Base-by-base conservation (phyloP, 2,113 vertebrate genomes). In the Actinemys pallida region DNA sequence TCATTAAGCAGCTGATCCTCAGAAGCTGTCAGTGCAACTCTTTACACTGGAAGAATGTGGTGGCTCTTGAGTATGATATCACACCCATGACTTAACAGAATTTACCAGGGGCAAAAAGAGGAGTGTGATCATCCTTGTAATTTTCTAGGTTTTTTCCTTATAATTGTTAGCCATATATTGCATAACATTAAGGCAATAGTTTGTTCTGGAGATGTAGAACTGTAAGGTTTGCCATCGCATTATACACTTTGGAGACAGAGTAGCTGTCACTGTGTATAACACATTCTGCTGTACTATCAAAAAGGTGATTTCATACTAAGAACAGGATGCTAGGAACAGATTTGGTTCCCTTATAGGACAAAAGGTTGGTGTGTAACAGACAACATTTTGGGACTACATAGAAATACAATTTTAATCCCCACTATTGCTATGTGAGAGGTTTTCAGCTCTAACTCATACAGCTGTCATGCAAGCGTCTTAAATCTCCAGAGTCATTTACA, bases 351-450 rank as follows among this genome's bases (percentile, higher is more conserved):
- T 47, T 75, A 89, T 7, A 52, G 57, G 81, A 95, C 87, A 96
- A 95, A 53, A 86, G 93, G 13, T 76, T 85, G 95, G 81, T 95
- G 93, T 91, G 56, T 49, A 91, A 81, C n/a, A 81, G 96, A 57
- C 93, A 93, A 81, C 96, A 92, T 90, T 78, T 92, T 96, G 95
- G 95, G 95, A 90, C 62, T 10, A 3, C 2, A 35, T 5, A 90
- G 90, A 96, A 96, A 91, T n/a, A 83, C 45, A 96, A 83, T 95
- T 95, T 97, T 96, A 95, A 92, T 84, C 95, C 94, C 83, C 8
- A 88, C 89, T 94, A 94, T 35, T 12, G 87, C 90, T 85, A 96
- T 94, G 94, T 92, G 92, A 81, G 86, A 95, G 84, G 50, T 45
- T 86, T 90, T 80, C 94, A 83, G 3, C 89, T 81, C 85, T 59